phyloP scores from a whole-genome alignment of 2,113 vertebrate species.

The Myotis yumanensis region DNA sequence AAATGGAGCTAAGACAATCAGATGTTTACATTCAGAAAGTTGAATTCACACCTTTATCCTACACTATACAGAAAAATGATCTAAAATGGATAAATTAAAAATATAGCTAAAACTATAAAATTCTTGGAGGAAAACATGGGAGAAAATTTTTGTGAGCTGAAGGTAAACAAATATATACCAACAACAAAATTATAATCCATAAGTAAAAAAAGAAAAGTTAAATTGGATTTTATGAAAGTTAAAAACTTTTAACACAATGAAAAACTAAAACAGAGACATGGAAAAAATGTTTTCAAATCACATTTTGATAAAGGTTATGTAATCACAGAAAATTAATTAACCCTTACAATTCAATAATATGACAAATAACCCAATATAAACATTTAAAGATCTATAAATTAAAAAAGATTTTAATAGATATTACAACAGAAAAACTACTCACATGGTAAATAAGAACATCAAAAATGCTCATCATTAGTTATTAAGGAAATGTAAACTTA shows the following conservation, averaged over 20 bases:
- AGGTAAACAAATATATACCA: background rate
- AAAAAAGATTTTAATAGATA: background rate
- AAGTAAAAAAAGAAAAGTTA: background rate
- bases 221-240: background rate
- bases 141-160: background rate
- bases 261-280: background rate
- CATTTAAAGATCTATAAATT: background rate
- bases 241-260: background rate
- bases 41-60: background rate
- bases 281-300: conserved; percentile 8
- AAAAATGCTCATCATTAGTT: background rate
- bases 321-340: background rate
- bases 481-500: background rate
- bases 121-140: background rate
- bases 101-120: background rate
- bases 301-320: background rate
- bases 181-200: background rate
- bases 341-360: background rate
- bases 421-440: background rate
- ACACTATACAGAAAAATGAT: background rate
- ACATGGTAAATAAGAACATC: background rate
- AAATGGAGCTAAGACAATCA: background rate
- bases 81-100: background rate
- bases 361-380: background rate
- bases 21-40: background rate